These are phyloP conservation scores for Salminus brasiliensis DNA, from an alignment of 2,113 vertebrate genomes.

Conservation along the genomic window DNA sequence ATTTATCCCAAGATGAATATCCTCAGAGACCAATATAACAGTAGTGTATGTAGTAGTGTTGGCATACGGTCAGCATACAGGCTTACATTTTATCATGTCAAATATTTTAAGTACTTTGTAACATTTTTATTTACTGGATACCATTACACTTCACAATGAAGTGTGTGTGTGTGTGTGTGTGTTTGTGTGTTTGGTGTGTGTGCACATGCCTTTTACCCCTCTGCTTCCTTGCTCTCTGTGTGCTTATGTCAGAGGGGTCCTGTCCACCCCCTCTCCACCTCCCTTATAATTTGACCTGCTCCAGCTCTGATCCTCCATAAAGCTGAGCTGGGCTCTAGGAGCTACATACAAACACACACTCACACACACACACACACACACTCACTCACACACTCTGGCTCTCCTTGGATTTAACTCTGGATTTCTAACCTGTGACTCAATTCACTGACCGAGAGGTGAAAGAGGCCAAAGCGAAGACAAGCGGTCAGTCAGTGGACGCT, in stretches of 20 bases:
- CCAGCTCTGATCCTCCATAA: constrained; percentile 47
- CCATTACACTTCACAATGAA: not conserved
- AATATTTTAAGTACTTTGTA: no score
- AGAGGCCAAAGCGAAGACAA: not conserved
- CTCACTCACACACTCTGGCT: not conserved
- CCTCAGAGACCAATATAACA: no score
- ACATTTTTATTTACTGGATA: not conserved
- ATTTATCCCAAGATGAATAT: no score
- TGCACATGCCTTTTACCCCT: not conserved
- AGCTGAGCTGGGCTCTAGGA: constrained; percentile 21
- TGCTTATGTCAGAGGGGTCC: constrained; percentile 60
- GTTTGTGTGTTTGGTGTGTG: constrained; percentile 25
- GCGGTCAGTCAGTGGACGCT: not conserved
- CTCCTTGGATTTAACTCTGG: constrained; percentile 5
- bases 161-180: constrained; percentile 34
- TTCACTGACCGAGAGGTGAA: constrained; percentile 10
- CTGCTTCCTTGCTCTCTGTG: constrained; percentile 21
- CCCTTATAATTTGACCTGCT: constrained; percentile 61
- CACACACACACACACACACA: no score
- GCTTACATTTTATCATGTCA: no score
- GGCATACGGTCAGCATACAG: no score
- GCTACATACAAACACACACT: not conserved
- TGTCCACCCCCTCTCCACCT: constrained; percentile 24
- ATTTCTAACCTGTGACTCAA: constrained; percentile 23
- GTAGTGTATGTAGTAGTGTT: no score